Evolutionary conservation across 2,797 vertebrate species (phyloP).

Genomic region (Spinibarbus caldwelli): DNA sequence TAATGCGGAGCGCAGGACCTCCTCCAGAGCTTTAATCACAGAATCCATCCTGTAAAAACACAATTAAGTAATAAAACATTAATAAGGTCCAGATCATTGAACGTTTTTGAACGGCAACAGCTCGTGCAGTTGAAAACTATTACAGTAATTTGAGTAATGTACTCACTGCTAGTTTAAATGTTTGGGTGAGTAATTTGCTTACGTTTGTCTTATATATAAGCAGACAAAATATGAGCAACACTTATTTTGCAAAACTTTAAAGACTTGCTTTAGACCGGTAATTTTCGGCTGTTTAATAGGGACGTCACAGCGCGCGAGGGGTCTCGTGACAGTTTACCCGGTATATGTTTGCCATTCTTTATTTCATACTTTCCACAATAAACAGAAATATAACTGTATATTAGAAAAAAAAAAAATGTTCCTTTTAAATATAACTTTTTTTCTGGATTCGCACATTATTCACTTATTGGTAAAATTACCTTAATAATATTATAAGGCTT

Average conservation of each 20-base stretch:
- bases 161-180: neutral
- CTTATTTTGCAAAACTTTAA: neutral
- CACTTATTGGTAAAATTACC: neutral
- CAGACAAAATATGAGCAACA: neutral
- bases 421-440: neutral
- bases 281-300: too few relatives aligned
- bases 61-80: neutral
- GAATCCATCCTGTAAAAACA: slow-evolving; percentile 84
- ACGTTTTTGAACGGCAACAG: neutral
- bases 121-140: neutral
- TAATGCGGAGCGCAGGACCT: slow-evolving; percentile 85
- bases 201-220: neutral
- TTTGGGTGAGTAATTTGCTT: neutral
- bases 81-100: neutral
- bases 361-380: neutral
- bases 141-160: neutral
- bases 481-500: neutral
- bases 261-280: neutral
- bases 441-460: neutral
- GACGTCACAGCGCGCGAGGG: too few relatives aligned
- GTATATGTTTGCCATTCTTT: neutral
- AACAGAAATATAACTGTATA: neutral
- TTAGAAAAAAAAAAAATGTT: neutral
- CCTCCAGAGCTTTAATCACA: slow-evolving; percentile 87
- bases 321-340: slow-evolving; percentile 16